Evolutionary conservation across 2,113 vertebrate genomes (phyloP).

Genomic region (Cardinalis cardinalis): DNA sequence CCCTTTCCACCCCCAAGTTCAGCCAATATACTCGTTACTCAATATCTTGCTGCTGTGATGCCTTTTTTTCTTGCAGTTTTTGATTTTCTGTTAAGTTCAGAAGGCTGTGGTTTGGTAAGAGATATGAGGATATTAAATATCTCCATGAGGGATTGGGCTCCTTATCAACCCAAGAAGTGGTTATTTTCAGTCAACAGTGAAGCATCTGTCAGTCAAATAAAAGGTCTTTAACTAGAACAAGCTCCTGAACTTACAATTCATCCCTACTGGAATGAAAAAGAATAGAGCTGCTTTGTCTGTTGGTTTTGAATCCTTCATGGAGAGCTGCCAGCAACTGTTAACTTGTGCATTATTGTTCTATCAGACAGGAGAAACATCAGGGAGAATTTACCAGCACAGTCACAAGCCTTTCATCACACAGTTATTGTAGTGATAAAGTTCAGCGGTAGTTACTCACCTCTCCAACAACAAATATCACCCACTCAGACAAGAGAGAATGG

Average conservation of each 20-base stretch:
- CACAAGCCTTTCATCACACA: constrained; percentile 20
- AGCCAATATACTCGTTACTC: neutral
- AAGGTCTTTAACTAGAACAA: neutral
- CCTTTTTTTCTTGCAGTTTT: neutral
- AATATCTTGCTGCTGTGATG: neutral
- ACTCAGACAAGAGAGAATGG: neutral
- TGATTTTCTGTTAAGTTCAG: neutral
- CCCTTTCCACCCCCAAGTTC: neutral
- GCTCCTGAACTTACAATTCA: neutral
- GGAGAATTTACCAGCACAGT: neutral
- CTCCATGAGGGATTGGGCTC: neutral
- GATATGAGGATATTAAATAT: neutral
- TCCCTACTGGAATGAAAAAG: neutral
- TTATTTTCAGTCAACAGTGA: neutral
- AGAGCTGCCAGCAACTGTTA: neutral
- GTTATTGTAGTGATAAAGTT: neutral
- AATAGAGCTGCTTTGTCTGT: neutral
- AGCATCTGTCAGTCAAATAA: neutral
- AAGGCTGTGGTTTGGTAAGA: neutral
- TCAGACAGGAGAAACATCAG: neutral
- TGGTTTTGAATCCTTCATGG: neutral
- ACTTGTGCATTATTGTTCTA: neutral
- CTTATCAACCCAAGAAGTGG: neutral
- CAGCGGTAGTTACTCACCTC: neutral
- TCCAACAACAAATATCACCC: neutral